These are phyloP conservation scores for Diarsia brunnea DNA, from an alignment of 2,888 invertebrate genomes.

Conservation along the genomic window DNA sequence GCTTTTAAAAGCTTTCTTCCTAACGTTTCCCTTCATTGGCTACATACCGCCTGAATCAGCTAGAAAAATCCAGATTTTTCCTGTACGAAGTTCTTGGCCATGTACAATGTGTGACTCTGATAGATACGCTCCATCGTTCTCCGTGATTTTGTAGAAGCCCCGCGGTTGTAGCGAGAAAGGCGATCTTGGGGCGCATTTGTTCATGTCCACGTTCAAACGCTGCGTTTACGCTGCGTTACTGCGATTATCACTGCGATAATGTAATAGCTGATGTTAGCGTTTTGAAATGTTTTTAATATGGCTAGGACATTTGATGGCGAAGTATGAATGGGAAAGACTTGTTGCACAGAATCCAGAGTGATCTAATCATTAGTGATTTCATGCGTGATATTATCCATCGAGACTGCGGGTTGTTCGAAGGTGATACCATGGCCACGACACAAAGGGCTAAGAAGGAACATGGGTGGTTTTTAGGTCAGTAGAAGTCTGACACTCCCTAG, in stretches of 20 bases:
- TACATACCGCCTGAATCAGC: background rate
- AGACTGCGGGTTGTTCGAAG: too few species aligned
- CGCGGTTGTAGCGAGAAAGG: background rate
- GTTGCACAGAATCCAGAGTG: too few species aligned
- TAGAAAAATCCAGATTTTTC: conserved; percentile 15
- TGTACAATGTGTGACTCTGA: conserved; percentile 30
- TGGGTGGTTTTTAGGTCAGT: too few species aligned
- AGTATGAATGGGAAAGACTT: too few species aligned
- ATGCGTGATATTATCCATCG: too few species aligned
- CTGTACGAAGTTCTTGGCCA: conserved; percentile 5
- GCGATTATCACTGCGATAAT: background rate
- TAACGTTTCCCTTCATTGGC: background rate
- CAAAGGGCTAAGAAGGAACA: too few species aligned
- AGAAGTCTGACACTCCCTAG: too few species aligned
- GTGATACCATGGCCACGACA: too few species aligned
- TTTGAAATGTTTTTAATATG: background rate
- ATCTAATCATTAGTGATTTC: too few species aligned
- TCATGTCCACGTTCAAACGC: background rate
- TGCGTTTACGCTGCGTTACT: background rate
- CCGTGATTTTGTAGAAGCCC: conserved; percentile 16
- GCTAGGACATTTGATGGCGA: background rate
- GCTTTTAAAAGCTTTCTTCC: background rate
- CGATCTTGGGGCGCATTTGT: conserved; percentile 20
- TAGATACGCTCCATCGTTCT: conserved; percentile 27
- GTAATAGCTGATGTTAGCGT: background rate